Evolutionary conservation across 2,797 vertebrate species (phyloP).

Genomic region (Cichlasoma orientale): DNA sequence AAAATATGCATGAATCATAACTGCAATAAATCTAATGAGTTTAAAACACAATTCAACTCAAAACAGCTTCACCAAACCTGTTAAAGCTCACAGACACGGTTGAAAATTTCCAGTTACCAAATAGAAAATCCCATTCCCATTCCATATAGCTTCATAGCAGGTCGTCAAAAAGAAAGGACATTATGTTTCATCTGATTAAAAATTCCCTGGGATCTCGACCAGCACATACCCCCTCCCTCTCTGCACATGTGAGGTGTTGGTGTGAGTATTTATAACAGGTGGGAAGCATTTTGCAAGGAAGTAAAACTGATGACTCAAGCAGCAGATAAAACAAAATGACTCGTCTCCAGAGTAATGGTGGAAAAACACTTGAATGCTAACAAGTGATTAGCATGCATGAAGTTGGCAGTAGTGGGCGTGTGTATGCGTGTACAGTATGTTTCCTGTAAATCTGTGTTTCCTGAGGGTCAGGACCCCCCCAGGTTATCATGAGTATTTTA

Average conservation of each 20-base stretch:
- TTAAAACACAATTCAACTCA: neutral
- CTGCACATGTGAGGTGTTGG: neutral
- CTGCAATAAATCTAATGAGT: neutral
- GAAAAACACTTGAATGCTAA: neutral
- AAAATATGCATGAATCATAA: neutral
- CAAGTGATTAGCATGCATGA: neutral
- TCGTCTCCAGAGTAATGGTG: neutral
- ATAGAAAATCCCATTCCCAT: neutral
- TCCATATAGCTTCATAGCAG: neutral
- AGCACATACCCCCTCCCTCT: neutral
- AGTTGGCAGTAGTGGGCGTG: neutral
- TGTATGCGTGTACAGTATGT: neutral
- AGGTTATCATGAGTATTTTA: neutral
- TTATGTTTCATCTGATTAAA: neutral
- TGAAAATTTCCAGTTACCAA: neutral
- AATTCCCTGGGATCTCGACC: neutral
- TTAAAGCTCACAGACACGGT: neutral
- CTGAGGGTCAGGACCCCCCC: neutral
- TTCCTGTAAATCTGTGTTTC: neutral
- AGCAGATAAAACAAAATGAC: neutral
- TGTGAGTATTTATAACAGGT: neutral
- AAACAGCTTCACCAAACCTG: neutral
- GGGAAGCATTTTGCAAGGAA: neutral
- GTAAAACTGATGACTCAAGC: slow-evolving; percentile 1
- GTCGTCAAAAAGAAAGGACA: neutral